phyloP scores from a whole-genome alignment of 2,113 vertebrate species.

The Caretta caretta region DNA sequence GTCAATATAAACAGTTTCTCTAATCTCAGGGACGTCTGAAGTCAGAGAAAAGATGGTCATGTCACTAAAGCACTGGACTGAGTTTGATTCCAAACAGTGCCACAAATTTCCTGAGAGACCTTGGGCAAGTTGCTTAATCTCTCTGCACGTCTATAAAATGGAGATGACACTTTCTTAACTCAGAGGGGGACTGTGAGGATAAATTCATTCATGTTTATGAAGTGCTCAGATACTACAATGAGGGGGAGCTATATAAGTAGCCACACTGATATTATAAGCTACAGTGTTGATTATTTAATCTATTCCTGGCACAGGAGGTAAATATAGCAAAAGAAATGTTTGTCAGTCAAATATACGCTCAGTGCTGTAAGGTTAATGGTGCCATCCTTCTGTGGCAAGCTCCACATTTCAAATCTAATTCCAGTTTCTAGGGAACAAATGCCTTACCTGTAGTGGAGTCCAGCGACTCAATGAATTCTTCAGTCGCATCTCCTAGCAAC shows the following conservation, averaged over 20 bases:
- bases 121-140: not conserved
- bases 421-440: constrained; percentile 22
- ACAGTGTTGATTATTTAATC: not conserved
- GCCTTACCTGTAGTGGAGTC: constrained; percentile 95
- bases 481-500: constrained; percentile 96
- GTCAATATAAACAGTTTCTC: not conserved
- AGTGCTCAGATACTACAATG: not conserved
- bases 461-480: constrained; percentile 98
- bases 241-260: not conserved
- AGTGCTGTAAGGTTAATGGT: constrained; percentile 50
- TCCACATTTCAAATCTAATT: constrained; percentile 11
- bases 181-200: not conserved
- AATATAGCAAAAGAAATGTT: not conserved
- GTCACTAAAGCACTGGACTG: not conserved
- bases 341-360: constrained; percentile 43
- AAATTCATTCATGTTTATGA: not conserved
- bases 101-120: not conserved
- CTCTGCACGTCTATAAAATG: not conserved
- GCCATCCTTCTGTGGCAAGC: constrained; percentile 36
- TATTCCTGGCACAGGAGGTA: constrained; percentile 50
- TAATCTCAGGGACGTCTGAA: not conserved
- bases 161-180: not conserved
- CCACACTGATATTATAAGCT: not conserved
- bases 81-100: not conserved
- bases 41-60: not conserved